Evolutionary conservation across 2,888 invertebrate species (phyloP), one percentile per base, ranked within the genome.

Genomic region (Polia nebulosa): DNA sequence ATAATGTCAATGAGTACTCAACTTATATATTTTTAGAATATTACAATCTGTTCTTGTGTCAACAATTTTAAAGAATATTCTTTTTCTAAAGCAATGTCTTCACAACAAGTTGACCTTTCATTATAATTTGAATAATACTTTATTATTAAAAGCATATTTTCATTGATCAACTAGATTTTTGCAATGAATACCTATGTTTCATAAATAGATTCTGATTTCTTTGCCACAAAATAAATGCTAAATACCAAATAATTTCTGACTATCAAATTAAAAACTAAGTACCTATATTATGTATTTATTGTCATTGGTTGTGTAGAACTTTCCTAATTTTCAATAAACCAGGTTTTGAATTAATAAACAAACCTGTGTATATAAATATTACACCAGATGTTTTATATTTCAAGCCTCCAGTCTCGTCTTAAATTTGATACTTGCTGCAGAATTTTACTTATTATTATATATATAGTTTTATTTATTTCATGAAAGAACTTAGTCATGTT

Each of bases 1-100:
- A 45, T 51, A 25, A 62, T 58, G 29, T 58, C 39, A 67, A 74
- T 64, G 27, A 55, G 44, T 32, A 61, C 44, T 34, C 39, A 53
- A 27, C 20, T 25, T 61, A 55, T 58, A 27, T 63, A 53, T 60
- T 53, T 61, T 45, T 51, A 36, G 17, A 59, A 15, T 56, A 44
- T 39, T 29, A 41, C 22, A 51, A 51, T 39, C 34, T 32, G 36
- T 55, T 45, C 3, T 45, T 44, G 25, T 36, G 5, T 41, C 25
- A 20, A 44, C 0, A 11, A 55, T 32, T 17, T 17, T 25, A 15
- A 8, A 32, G 11, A 36, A 29, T 20, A 20, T 60, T 68, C 17
- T n/a, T 15, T n/a, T 41, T 39, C 39, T 22, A 15, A 25, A 49
- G 45, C 27, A 41, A 27, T 58, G 7, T 39, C 27, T 52, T 13